phyloP scores from a whole-genome alignment of 2,888 invertebrate genomes.

The Hirtodrosophila cameraria region DNA sequence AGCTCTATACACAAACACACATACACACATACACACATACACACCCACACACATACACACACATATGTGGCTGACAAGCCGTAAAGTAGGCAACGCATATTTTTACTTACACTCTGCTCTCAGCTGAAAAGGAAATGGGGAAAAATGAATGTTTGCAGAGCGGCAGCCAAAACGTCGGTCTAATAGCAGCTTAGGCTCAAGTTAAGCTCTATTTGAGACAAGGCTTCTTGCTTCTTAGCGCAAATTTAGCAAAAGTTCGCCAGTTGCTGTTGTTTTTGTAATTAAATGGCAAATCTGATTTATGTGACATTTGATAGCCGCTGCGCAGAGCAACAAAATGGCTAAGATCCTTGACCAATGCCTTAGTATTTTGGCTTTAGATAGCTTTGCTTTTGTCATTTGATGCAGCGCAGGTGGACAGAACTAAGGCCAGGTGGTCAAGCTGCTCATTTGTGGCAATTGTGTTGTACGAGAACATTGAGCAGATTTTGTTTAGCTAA shows the following conservation, averaged over 20 bases:
- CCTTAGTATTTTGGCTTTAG: slow-evolving; percentile 39
- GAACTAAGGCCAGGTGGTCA: slow-evolving; percentile 20
- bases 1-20: slow-evolving; percentile 11
- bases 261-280: slow-evolving; percentile 44
- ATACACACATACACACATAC: background rate
- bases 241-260: slow-evolving; percentile 19
- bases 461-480: slow-evolving; percentile 23
- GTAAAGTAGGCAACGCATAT: slow-evolving; percentile 37
- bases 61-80: slow-evolving; percentile 2
- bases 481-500: slow-evolving; percentile 48
- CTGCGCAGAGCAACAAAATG: slow-evolving; percentile 15
- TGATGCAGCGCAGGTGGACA: slow-evolving; percentile 18
- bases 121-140: slow-evolving; percentile 28
- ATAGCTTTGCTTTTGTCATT: slow-evolving; percentile 37
- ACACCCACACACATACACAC: slow-evolving; percentile 5
- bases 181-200: slow-evolving; percentile 57
- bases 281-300: slow-evolving; percentile 78
- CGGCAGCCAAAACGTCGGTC: slow-evolving; percentile 36
- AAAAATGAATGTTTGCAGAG: slow-evolving; percentile 27
- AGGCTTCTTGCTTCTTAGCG: slow-evolving; percentile 26
- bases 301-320: slow-evolving; percentile 78
- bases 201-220: slow-evolving; percentile 58
- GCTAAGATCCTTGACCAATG: slow-evolving; percentile 41
- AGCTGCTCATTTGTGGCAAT: slow-evolving; percentile 61
- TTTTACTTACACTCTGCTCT: slow-evolving; percentile 35